Conservation (phyloP, 2,888 invertebrate genomes). For the Apamea anceps region DNA sequence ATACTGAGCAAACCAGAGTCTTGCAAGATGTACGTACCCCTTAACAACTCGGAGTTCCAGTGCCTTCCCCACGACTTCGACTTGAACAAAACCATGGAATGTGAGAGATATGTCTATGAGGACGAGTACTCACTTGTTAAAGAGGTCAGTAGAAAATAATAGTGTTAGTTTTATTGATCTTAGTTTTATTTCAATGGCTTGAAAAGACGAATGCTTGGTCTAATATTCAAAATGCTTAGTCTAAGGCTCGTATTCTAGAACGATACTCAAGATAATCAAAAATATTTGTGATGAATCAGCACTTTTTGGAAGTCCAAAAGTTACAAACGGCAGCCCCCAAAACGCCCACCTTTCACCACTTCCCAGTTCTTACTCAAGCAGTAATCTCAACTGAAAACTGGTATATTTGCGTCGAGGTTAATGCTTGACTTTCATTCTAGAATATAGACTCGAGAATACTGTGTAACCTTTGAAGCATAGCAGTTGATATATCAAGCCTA, state of each 20-base stretch:
- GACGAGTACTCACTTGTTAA: constrained; percentile 81
- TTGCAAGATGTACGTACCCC: constrained; percentile 77
- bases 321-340: neutral
- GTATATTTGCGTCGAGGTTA: neutral
- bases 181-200: constrained; percentile 1
- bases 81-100: constrained; percentile 75
- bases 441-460: constrained; percentile 29
- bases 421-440: constrained; percentile 36
- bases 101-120: constrained; percentile 82
- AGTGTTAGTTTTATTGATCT: neutral
- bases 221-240: constrained; percentile 12
- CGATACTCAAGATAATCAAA: neutral
- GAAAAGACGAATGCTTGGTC: constrained; percentile 6
- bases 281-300: neutral
- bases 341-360: neutral
- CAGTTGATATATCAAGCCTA: constrained; percentile 41
- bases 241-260: constrained; percentile 44
- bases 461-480: constrained; percentile 28
- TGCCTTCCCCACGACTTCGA: constrained; percentile 80
- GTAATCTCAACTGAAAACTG: neutral
- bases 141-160: constrained; percentile 77
- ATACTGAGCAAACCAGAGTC: constrained; percentile 71
- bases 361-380: neutral
- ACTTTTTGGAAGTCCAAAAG: neutral
- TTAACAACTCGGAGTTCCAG: constrained; percentile 70